A percentile compares a stretch with the other conserved stretches of the same genome.
Evolutionary conservation across 2,797 vertebrate genomes (phyloP).

Genomic region (Lithobates pipiens): DNA sequence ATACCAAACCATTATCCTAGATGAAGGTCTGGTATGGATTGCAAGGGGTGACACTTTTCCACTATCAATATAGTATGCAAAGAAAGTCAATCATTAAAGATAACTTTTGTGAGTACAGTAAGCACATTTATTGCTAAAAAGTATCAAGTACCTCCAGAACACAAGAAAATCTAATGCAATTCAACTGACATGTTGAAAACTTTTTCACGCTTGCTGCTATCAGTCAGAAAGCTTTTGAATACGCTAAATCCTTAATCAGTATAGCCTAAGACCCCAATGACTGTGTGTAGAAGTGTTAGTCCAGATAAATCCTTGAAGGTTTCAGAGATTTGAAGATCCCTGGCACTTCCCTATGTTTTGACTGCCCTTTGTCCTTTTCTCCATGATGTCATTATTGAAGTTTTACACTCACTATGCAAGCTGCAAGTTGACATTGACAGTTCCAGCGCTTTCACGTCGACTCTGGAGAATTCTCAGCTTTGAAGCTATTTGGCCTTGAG

Average conservation of each 20-base stretch:
- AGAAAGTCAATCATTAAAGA: not conserved
- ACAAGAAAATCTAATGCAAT: conserved; percentile 70
- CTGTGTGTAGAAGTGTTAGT: conserved; percentile 84
- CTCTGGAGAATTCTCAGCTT: conserved; percentile 94
- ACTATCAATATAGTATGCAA: not conserved
- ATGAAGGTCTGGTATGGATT: no score
- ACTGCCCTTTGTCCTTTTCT: conserved; percentile 83
- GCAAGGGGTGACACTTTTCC: no score
- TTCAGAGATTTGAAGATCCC: conserved; percentile 89
- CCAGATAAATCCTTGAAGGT: conserved; percentile 88
- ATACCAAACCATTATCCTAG: no score
- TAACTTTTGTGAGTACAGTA: not conserved
- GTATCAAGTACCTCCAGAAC: not conserved
- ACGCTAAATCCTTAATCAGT: conserved; percentile 84
- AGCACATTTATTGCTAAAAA: not conserved
- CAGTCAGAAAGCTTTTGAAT: conserved; percentile 80
- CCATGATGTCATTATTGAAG: conserved; percentile 97
- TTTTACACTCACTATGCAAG: conserved; percentile 83
- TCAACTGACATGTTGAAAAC: conserved; percentile 75
- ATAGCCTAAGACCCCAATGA: conserved; percentile 80
- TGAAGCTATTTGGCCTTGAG: conserved; percentile 98
- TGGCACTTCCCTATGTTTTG: conserved; percentile 81
- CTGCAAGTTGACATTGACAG: conserved; percentile 95
- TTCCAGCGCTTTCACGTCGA: conserved; percentile 87
- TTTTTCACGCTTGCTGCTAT: conserved; percentile 75